Evolutionary conservation across 2,797 vertebrate genomes (phyloP).

Genomic region (Parauchenoglanis punctatus): DNA sequence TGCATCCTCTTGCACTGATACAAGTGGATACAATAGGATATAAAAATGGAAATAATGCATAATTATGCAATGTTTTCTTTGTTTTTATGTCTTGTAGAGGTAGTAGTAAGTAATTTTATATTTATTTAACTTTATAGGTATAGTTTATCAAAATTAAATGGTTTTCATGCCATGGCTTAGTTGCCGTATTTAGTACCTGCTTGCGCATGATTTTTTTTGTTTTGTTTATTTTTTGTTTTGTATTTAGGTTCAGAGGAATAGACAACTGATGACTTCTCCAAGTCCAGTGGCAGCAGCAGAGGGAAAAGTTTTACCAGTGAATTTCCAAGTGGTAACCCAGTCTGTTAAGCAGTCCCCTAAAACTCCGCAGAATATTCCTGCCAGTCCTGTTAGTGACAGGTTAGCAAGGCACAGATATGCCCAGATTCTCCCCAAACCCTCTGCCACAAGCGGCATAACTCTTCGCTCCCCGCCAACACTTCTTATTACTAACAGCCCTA

Average conservation of each 20-base stretch:
- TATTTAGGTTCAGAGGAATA: constrained; percentile 87
- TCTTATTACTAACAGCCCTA: constrained; percentile 97
- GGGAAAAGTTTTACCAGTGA: constrained; percentile 93
- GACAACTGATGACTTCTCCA: constrained; percentile 94
- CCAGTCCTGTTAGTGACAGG: constrained; percentile 94
- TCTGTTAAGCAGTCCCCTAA: constrained; percentile 95
- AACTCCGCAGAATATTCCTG: constrained; percentile 90
- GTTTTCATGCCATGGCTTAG: no score
- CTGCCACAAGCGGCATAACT: constrained; percentile 91
- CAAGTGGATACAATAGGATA: neutral
- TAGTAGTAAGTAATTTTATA: neutral
- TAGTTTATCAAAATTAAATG: neutral
- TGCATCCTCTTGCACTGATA: neutral
- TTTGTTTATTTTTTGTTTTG: constrained; percentile 31
- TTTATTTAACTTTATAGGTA: neutral
- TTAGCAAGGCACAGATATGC: constrained; percentile 91
- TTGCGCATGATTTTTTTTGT: no score
- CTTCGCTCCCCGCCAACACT: constrained; percentile 95
- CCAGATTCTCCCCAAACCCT: constrained; percentile 97
- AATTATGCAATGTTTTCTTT: neutral
- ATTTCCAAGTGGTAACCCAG: constrained; percentile 97
- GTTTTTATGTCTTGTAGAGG: neutral
- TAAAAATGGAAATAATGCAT: neutral
- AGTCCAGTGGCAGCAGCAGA: constrained; percentile 89
- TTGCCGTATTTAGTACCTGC: no score